Evolutionary conservation across 2,888 invertebrate species (phyloP).

Genomic region (Trissolcus brochymenae): DNA sequence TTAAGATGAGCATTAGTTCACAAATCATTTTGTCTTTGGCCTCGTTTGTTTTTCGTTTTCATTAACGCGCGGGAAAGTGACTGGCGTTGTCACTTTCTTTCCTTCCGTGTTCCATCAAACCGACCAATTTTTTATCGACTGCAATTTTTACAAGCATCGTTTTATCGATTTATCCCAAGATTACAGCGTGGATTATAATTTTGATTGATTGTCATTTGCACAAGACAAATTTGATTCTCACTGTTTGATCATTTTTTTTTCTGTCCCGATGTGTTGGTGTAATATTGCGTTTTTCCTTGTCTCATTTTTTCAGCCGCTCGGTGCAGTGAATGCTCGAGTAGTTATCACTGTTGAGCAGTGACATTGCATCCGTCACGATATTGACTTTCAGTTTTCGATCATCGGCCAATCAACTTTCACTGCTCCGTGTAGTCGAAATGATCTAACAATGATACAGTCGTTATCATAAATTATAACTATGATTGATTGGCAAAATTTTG

Average conservation of each 20-base stretch:
- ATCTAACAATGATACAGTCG: conserved; percentile 55
- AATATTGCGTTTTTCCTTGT: too few species aligned
- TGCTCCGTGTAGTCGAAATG: conserved; percentile 52
- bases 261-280: too few species aligned
- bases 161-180: too few species aligned
- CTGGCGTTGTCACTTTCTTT: conserved; percentile 12
- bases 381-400: conserved; percentile 56
- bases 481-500: conserved; percentile 43
- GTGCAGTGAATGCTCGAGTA: conserved; percentile 27
- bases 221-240: too few species aligned
- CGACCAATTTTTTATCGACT: too few species aligned
- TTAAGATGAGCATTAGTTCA: conserved; percentile 54
- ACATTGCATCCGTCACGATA: conserved; percentile 53
- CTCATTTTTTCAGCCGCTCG: not conserved
- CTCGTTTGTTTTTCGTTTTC: conserved; percentile 32
- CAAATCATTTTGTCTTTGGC: conserved; percentile 42
- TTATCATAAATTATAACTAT: conserved; percentile 55
- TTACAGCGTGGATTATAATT: too few species aligned
- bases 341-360: conserved; percentile 46
- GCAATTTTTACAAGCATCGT: too few species aligned
- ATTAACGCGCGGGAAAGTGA: conserved; percentile 29
- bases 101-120: not conserved
- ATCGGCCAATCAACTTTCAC: conserved; percentile 60
- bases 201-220: too few species aligned
- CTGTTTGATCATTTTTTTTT: too few species aligned